Conservation (phyloP, 2,888 invertebrate genomes). For the Yponomeuta plumbellus region DNA sequence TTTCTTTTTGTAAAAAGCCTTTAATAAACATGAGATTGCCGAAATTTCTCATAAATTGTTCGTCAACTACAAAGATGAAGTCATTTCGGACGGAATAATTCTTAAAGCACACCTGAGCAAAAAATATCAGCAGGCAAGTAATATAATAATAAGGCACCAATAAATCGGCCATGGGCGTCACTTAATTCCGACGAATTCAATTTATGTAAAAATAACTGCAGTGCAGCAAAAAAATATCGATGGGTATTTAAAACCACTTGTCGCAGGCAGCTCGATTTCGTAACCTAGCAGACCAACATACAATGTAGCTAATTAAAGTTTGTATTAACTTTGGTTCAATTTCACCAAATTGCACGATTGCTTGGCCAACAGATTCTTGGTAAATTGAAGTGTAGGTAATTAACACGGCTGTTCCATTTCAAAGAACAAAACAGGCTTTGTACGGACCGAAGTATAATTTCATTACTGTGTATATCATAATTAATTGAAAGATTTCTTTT, state of each 20-base stretch:
- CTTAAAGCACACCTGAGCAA: slow-evolving; percentile 34
- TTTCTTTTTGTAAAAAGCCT: slow-evolving; percentile 29
- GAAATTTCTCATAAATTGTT: slow-evolving; percentile 37
- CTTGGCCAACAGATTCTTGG: neutral
- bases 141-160: slow-evolving; percentile 33
- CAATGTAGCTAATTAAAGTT: neutral
- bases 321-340: neutral
- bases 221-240: neutral
- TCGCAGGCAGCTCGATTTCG: neutral
- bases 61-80: slow-evolving; percentile 39
- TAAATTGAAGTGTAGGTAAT: neutral
- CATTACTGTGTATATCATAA: neutral
- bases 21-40: slow-evolving; percentile 39
- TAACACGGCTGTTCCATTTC: neutral
- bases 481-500: neutral
- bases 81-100: slow-evolving; percentile 37
- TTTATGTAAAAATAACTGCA: neutral
- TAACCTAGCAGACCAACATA: neutral
- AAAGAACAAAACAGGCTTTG: neutral
- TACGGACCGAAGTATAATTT: neutral
- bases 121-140: slow-evolving; percentile 32
- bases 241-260: neutral
- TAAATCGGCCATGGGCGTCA: slow-evolving; percentile 36
- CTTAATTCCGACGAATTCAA: slow-evolving; percentile 10
- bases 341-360: neutral